Evolutionary conservation across 2,888 invertebrate genomes (phyloP).

Genomic region (Minunthozetes semirufus): DNA sequence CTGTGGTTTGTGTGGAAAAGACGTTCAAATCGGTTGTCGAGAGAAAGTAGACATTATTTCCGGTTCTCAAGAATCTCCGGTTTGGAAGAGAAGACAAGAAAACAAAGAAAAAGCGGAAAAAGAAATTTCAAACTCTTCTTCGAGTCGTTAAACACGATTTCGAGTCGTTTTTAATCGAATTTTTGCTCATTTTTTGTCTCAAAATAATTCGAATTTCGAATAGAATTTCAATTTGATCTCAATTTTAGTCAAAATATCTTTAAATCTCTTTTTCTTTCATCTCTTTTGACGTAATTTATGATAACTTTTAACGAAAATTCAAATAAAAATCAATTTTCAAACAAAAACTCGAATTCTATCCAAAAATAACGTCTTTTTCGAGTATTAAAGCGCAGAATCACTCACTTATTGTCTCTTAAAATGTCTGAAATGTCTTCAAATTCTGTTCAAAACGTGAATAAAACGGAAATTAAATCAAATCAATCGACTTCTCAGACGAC

Average conservation of each 20-base stretch:
- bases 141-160: no score
- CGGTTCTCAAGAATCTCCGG: background rate
- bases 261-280: no score
- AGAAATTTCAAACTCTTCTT: no score
- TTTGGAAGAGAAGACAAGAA: slow-evolving; percentile 31
- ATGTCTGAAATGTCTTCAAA: no score
- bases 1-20: slow-evolving; percentile 35
- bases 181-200: background rate
- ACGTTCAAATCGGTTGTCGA: slow-evolving; percentile 25
- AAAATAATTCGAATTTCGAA: no score
- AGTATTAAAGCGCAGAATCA: background rate
- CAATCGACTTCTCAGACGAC: no score
- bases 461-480: no score
- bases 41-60: background rate
- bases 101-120: background rate
- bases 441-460: no score
- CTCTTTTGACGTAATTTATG: background rate
- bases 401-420: background rate
- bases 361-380: no score
- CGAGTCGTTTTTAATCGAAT: background rate
- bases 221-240: no score
- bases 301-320: no score
- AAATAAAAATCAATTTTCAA: background rate
- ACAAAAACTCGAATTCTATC: background rate
- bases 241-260: no score